Base-by-base conservation (phyloP, 2,113 vertebrate genomes). In the Prochilodus magdalenae region DNA sequence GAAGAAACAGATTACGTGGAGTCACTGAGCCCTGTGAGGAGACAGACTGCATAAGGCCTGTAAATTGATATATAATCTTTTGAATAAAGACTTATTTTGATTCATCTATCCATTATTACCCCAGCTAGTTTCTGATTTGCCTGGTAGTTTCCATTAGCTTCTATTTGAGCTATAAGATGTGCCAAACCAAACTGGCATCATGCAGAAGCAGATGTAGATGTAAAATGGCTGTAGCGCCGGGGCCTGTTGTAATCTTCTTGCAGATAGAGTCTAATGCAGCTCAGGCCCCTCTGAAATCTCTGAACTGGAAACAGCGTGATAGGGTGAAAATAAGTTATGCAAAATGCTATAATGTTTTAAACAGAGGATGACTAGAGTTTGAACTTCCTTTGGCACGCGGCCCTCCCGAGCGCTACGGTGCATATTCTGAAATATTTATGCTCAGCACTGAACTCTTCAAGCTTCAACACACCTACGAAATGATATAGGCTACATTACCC, bases 391-490 rank as follows among this genome's bases (percentile, higher is more conserved):
- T 70, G 66, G 65, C 65, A 10, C 30, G 10, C 65, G 1, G 29
- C 30, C 18, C 65, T 36, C 15, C 29, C 65, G 20, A 40, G 30
- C 20, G 18, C 65, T 67, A 36, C 65, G 2, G 18, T 67, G 6
- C 6, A 33, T 20, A 22, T 44, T 70, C 33, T 44, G 66, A 33
- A 70, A 70, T 70, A 40, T 44, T 44, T 70, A 36, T 70, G 66
- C 14, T 70, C 65, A 12, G 65, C 65, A 22, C 6, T 67, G 65
- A 67, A 70, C 33, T 69, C 66, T 70, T 70, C 66, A 70, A 36
- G 66, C 33, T 70, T 70, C 66, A 40, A 44, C 66, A 70, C 33
- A 44, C 66, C 66, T 70, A 20, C 29, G 18, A n/a, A 70, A 70
- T 40, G 40, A 70, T 70, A 44, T 24, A 70, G 33, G 66, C 66